These are phyloP conservation scores for Xylota sylvarum DNA, from an alignment of 2,888 invertebrate genomes.

Conservation along the genomic window DNA sequence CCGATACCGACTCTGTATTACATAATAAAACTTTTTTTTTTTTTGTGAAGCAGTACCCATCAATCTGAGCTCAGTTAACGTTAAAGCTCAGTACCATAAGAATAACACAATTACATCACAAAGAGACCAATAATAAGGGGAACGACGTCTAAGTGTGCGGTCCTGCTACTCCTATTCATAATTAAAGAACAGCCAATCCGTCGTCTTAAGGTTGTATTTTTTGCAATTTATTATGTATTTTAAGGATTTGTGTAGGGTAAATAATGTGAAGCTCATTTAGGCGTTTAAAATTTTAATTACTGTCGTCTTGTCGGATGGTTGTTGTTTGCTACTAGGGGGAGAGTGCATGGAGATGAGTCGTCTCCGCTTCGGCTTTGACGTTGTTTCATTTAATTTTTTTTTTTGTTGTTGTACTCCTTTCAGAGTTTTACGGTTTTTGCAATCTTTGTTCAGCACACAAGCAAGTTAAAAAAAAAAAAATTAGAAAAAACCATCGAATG, in stretches of 20 bases:
- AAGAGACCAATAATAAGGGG: neutral
- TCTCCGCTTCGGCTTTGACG: conserved; percentile 19
- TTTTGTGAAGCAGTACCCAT: neutral
- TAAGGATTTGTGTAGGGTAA: conserved; percentile 40
- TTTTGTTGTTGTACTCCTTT: conserved; percentile 6
- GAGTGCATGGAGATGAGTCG: neutral
- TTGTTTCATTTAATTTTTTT: conserved; percentile 27
- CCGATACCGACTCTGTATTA: neutral
- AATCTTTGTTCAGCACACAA: conserved; percentile 32
- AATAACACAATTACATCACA: conserved; percentile 10
- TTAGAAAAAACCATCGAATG: conserved; percentile 20
- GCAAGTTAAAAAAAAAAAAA: conserved; percentile 41
- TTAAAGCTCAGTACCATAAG: neutral
- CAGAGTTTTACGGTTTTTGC: neutral
- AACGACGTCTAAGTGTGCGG: neutral
- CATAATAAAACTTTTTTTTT: neutral
- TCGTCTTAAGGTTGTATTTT: conserved; percentile 10
- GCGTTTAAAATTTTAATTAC: conserved; percentile 58
- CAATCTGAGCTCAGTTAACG: neutral
- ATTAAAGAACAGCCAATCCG: conserved; percentile 10
- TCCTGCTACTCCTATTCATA: conserved; percentile 13
- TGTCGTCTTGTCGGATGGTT: conserved; percentile 14
- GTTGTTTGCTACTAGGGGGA: neutral
- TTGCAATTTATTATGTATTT: conserved; percentile 18
- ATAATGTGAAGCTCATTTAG: conserved; percentile 49